Base-by-base conservation (phyloP, 35 echinoderm and acorn worm species). In the Diadema setosum region DNA sequence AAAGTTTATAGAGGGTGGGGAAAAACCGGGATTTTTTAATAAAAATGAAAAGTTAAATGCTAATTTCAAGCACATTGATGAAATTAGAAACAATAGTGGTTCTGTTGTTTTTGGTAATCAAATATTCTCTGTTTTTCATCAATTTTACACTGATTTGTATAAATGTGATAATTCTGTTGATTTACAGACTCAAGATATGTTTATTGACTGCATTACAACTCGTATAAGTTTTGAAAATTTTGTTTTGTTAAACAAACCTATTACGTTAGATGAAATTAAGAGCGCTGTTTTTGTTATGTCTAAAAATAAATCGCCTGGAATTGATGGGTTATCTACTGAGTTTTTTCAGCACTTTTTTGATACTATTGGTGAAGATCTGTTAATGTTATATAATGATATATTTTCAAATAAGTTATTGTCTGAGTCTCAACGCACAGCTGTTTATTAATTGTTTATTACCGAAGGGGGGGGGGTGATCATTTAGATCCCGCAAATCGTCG, bases 61-160 rank as follows among this genome's bases (percentile, higher is more conserved):
- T 4, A 57, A 81, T 43, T 17, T 25, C 16, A 87, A 88, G 45
- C 15, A 55, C 5, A 88, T 83, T 73, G 55, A 82, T 3, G 33
- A 61, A 70, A 37, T 93, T 67, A 3, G 43, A 56, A 45, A 60
- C 41, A 25, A n/a, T 18, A 42, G 59, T 31, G 89, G 89, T 20
- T n/a, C 18, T 37, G 43, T 85, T 70, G 89, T 85, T 20, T 61
- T 16, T 32, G 61, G 59, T 3, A 46, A 84, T 49, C 81, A 83
- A 39, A 49, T 91, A 39, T 42, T 75, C 42, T 14, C 9, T 0
- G 89, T 85, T 12, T 69, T 73, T 58, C 18, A 85, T n/a, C n/a
- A 91, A n/a, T 91, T 91, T 12, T 91, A 85, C 30, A 41, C 16
- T 30, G 40, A 76, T 5, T 65, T 91, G 29, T 91, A 75, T 58